These are phyloP conservation scores for Ostrea denselamellosa DNA, from an alignment of 1,140 invertebrate genomes.

Conservation along the genomic window DNA sequence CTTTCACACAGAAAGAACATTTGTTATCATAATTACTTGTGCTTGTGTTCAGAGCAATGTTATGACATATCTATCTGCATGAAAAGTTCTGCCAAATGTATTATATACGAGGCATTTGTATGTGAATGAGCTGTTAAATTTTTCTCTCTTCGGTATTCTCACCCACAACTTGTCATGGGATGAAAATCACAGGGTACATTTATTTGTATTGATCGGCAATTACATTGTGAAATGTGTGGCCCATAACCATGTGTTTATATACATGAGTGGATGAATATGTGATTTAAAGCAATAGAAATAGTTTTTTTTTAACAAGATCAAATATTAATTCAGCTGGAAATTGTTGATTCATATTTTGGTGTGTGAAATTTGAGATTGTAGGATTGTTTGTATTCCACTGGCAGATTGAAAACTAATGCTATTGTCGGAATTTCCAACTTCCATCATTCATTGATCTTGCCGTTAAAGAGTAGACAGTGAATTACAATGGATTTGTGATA, in stretches of 20 bases:
- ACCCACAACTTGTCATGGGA: background rate
- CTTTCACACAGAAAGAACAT: background rate
- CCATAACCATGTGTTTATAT: background rate
- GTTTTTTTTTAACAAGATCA: background rate
- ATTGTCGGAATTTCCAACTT: slow-evolving; percentile 6
- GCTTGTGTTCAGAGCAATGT: background rate
- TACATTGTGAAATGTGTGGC: slow-evolving; percentile 11
- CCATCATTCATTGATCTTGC: background rate
- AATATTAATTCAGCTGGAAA: background rate
- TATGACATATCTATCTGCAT: background rate
- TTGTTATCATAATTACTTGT: slow-evolving; percentile 6
- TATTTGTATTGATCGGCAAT: background rate
- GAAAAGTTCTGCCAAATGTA: slow-evolving; percentile 21
- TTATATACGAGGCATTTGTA: background rate
- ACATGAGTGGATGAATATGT: slow-evolving; percentile 8
- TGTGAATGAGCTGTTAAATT: slow-evolving; percentile 4
- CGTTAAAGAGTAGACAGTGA: background rate
- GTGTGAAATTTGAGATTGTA: background rate
- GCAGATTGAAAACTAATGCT: slow-evolving; percentile 7
- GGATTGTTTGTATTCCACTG: background rate
- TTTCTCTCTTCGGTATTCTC: background rate
- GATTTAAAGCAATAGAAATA: slow-evolving; percentile 13
- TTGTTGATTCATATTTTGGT: background rate
- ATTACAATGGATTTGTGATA: slow-evolving; percentile 13
- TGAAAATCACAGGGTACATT: slow-evolving; percentile 2